Evolutionary conservation across 2,888 invertebrate species (phyloP), one percentile per base, ranked within the genome.

Genomic region (Hypercompe scribonia): DNA sequence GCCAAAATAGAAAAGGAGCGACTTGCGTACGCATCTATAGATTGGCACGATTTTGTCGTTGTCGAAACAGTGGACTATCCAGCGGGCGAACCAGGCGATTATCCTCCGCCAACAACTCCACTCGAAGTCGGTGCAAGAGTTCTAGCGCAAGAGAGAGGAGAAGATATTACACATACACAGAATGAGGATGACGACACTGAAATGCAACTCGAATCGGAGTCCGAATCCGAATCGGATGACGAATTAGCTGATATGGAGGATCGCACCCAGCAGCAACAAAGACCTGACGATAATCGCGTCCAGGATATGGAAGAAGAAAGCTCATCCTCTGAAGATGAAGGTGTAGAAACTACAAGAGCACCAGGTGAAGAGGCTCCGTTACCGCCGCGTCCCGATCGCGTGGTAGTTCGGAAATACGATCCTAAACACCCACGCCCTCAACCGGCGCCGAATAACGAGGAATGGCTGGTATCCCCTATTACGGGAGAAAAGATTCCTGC

Each of bases 1-100:
- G 99, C 99, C 79, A 98, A 99, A 87, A 96, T 98, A 15, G 99
- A 99, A 92, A 97, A 98, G 77, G 99, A 99, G 92, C 96, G 99
- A 90, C 97, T 98, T 42, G 98, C 98, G 0, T 99, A 99, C 91
- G 99, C 99, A 0, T 99, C 99, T 88, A 99, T 99, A 79, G 99
- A 99, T 91, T 99, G 99, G 99, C 99, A 99, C 91, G 99, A 99
- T 93, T 99, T 99, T 93, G 99, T 99, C 1, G 99, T 99, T 0
- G 99, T 99, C 0, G 99, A 99, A 95, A 99, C 99, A 0, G 99
- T 99, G 0, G 99, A 99, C 92, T 99, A 99, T 91, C 99, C 99
- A 84, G 98, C 99, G 0, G 98, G 98, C 86, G 99, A 99, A 94
- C 97, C 98, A 21, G 99, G 99, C 0, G 98, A 99, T 90, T 99